These are phyloP conservation scores for Euphydryas editha DNA, from an alignment of 2,888 invertebrate genomes.

Conservation along the genomic window DNA sequence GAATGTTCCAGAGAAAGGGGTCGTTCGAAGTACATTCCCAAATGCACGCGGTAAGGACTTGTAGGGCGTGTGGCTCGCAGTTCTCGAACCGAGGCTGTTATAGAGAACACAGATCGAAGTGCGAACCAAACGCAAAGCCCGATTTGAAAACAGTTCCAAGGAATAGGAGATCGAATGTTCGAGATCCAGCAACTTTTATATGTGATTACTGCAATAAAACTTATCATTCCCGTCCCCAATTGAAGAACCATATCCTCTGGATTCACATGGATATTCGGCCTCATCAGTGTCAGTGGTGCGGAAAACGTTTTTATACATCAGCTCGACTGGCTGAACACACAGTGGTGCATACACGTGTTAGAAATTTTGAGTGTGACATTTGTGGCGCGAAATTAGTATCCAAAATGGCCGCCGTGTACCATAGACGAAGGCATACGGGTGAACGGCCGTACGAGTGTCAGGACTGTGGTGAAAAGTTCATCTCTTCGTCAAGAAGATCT, in stretches of 20 bases:
- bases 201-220: slow-evolving; percentile 72
- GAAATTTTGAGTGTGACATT: slow-evolving; percentile 80
- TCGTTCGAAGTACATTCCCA: slow-evolving; percentile 67
- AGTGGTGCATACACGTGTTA: slow-evolving; percentile 78
- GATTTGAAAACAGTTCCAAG: slow-evolving; percentile 55
- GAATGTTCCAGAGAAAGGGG: slow-evolving; percentile 59
- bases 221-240: slow-evolving; percentile 66
- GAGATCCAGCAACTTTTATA: slow-evolving; percentile 69
- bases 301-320: slow-evolving; percentile 78
- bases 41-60: slow-evolving; percentile 73
- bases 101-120: slow-evolving; percentile 65
- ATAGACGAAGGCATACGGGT: slow-evolving; percentile 74
- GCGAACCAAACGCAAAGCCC: slow-evolving; percentile 72
- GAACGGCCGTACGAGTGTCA: slow-evolving; percentile 74
- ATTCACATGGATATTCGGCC: slow-evolving; percentile 77
- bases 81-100: slow-evolving; percentile 73
- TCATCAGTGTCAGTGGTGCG: slow-evolving; percentile 79
- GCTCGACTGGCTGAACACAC: slow-evolving; percentile 78
- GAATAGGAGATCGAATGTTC: slow-evolving; percentile 63
- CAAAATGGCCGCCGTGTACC: slow-evolving; percentile 76
- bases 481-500: slow-evolving; percentile 70
- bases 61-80: slow-evolving; percentile 64
- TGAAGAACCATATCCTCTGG: slow-evolving; percentile 78
- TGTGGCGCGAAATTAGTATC: slow-evolving; percentile 76
- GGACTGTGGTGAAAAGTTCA: slow-evolving; percentile 71